A percentile compares a stretch with the other conserved stretches of the same genome.
Conservation (phyloP, 2,113 vertebrate species). For the Brienomyrus longianalis region DNA sequence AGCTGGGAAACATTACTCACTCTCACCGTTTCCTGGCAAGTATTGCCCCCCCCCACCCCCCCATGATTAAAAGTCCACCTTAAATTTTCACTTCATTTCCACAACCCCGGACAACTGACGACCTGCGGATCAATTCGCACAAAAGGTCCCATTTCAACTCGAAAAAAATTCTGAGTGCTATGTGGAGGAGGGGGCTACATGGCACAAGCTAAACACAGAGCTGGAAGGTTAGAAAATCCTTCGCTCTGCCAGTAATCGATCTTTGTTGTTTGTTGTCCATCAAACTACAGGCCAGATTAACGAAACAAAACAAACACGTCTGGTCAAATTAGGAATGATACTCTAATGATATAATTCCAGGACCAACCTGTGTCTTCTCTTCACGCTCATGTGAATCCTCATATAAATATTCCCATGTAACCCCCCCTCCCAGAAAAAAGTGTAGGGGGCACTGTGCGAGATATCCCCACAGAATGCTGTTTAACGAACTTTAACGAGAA, state of each 20-base stretch:
- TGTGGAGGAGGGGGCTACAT: too few species aligned
- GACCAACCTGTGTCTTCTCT: not conserved
- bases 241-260: not conserved
- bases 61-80: not conserved
- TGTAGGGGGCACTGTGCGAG: constrained; percentile 7
- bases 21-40: constrained; percentile 32
- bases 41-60: constrained; percentile 5
- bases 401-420: constrained; percentile 21
- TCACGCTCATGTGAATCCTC: constrained; percentile 4
- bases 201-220: not conserved
- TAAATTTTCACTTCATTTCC: constrained; percentile 17
- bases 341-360: not conserved
- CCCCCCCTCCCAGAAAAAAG: constrained; percentile 6
- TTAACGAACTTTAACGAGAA: not conserved
- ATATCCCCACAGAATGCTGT: constrained; percentile 22
- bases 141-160: not conserved
- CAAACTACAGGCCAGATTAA: not conserved
- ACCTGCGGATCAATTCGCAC: not conserved
- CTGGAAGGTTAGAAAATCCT: not conserved
- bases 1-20: constrained; percentile 43
- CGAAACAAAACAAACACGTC: constrained; percentile 7
- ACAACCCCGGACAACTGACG: not conserved
- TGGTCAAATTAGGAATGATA: constrained; percentile 16
- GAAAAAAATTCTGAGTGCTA: not conserved
- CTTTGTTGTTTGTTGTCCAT: not conserved